Percentiles rank a stretch among this genome's conserved stretches.
phyloP scores from a whole-genome alignment of 2,888 invertebrate genomes.

The Caenorhabditis sp. region DNA sequence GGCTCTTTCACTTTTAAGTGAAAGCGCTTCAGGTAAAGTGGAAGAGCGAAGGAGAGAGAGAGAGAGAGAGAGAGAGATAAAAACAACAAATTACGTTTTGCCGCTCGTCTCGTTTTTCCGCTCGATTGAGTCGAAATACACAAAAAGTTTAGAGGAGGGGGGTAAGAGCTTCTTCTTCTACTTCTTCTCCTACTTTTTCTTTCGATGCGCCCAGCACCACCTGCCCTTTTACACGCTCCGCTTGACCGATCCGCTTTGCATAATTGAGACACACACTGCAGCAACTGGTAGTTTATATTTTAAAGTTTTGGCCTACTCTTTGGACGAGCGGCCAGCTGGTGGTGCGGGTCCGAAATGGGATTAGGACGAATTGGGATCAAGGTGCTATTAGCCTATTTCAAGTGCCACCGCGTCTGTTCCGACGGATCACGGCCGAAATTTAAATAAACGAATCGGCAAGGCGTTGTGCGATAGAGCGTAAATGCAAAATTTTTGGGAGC shows the following conservation, averaged over 20 bases:
- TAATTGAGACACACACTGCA: constrained; percentile 4
- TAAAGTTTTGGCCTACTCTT: no score
- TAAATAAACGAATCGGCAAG: no score
- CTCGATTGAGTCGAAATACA: neutral
- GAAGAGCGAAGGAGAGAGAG: neutral
- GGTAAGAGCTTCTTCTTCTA: neutral
- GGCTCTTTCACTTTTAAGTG: no score
- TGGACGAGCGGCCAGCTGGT: no score
- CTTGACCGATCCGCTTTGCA: neutral
- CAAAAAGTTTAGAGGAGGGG: neutral
- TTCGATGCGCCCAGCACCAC: neutral
- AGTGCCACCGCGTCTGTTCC: no score
- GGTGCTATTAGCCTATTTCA: no score
- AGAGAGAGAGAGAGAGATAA: constrained; percentile 2
- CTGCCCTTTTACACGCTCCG: constrained; percentile 14
- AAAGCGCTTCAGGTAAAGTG: neutral
- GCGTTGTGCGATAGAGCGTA: no score
- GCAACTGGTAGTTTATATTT: constrained; percentile 5
- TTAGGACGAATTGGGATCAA: no score
- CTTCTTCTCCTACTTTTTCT: neutral
- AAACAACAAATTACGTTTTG: constrained; percentile 10
- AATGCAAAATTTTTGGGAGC: no score
- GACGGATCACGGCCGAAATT: no score
- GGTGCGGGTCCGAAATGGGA: no score
- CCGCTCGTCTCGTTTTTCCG: neutral